phyloP scores from a whole-genome alignment of 2,888 invertebrate species.

The Latrodectus elegans region DNA sequence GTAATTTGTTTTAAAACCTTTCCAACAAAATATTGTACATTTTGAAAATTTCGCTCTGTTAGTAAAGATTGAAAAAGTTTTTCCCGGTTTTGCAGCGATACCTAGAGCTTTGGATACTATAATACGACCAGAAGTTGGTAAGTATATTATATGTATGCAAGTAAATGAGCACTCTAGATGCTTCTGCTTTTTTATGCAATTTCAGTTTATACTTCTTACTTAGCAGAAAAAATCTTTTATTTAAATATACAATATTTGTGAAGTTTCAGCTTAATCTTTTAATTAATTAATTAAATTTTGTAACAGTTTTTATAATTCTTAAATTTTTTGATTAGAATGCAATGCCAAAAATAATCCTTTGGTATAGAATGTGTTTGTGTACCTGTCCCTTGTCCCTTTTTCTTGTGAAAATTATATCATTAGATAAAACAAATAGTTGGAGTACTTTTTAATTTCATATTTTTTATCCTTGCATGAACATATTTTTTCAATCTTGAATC shows the following conservation, averaged over 20 bases:
- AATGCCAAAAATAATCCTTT: too few relatives aligned
- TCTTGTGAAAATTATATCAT: too few relatives aligned
- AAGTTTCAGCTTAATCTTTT: too few relatives aligned
- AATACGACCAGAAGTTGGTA: neutral
- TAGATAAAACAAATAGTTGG: too few relatives aligned
- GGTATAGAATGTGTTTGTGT: too few relatives aligned
- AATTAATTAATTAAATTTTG: too few relatives aligned
- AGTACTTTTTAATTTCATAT: too few relatives aligned
- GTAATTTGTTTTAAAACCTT: neutral
- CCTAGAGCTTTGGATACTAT: neutral
- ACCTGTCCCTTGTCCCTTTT: too few relatives aligned
- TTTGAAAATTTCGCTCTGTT: neutral
- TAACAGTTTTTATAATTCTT: neutral
- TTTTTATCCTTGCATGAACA: too few relatives aligned
- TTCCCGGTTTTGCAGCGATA: slow-evolving; percentile 9
- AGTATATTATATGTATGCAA: neutral
- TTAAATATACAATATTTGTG: too few relatives aligned
- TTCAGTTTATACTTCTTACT: neutral
- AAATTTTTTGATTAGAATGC: neutral
- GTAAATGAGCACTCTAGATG: neutral
- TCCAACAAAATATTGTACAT: neutral
- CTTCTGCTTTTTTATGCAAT: neutral
- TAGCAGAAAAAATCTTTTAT: neutral
- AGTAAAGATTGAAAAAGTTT: neutral
- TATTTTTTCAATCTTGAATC: too few relatives aligned